Percentiles rank a stretch among this genome's conserved stretches.
phyloP scores from a whole-genome alignment of 2,888 invertebrate species.

The Andricus quercusramuli region DNA sequence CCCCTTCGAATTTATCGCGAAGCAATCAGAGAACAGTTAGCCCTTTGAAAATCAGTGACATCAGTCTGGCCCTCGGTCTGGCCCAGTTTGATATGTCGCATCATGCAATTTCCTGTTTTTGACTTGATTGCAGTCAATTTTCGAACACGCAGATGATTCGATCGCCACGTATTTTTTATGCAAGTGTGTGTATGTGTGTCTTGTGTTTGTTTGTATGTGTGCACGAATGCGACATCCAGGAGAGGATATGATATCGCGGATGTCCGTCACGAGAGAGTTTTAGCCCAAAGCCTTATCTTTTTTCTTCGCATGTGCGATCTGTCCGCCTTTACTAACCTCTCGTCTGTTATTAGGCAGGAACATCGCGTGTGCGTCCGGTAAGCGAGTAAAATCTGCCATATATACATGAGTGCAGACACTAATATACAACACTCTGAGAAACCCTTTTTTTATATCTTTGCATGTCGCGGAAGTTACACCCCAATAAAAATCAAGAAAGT shows the following conservation, averaged over 20 bases:
- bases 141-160: background rate
- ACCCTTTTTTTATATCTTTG: slow-evolving; percentile 21
- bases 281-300: slow-evolving; percentile 68
- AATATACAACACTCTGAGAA: background rate
- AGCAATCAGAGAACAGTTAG: background rate
- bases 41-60: background rate
- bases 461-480: slow-evolving; percentile 36
- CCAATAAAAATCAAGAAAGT: slow-evolving; percentile 18
- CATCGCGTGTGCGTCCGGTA: slow-evolving; percentile 72
- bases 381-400: slow-evolving; percentile 41
- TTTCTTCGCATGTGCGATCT: slow-evolving; percentile 71
- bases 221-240: background rate
- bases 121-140: background rate
- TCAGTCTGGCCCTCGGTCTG: background rate
- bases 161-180: background rate
- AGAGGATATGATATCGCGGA: background rate
- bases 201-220: background rate
- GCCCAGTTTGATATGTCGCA: background rate
- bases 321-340: slow-evolving; percentile 48
- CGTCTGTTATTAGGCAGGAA: slow-evolving; percentile 68
- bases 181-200: too few species aligned
- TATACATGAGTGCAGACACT: slow-evolving; percentile 29
- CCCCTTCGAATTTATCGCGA: background rate
- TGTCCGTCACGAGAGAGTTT: slow-evolving; percentile 46
- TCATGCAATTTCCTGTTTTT: background rate